Base-by-base conservation (phyloP, 2,797 vertebrate species). In the Periparus ater region DNA sequence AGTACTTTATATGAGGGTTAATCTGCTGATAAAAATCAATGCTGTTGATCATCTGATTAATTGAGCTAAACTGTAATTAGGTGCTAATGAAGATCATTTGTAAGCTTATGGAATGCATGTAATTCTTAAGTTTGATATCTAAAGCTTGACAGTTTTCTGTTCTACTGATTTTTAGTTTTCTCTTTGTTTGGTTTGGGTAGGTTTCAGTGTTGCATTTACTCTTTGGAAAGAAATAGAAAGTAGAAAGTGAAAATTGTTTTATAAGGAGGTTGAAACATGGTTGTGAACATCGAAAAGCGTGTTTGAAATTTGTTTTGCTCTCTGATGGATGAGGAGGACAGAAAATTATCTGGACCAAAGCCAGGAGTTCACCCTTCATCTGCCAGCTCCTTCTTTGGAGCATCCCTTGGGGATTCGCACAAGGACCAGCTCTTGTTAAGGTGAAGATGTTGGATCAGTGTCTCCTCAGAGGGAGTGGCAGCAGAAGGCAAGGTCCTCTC, bases 21-120 rank as follows among this genome's bases (percentile, higher is more conserved):
- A 93, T 96, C 81, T 89, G 36, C 73, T 96, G 96, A 96, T 96
- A 95, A 93, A 30, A 95, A 96, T 95, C 96, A 88, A 93, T 93
- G 91, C 91, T 78, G 65, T 23, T 85, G 73, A 95, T 97, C 75
- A 65, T 80, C 58, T 88, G 91, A 97, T 95, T 96, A 96, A 91
- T 84, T 86, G 88, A 91, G 95, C 70, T 85, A 94, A 95, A 94
- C 58, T 94, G 81, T 89, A 95, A 96, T 96, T 96, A 95, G 67
- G 50, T 94, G 74, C 74, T 93, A 94, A 96, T 97, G 91, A 96
- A 95, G 80, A 95, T 87, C 2, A 91, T 95, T 95, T 97, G 67
- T 95, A 92, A 93, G 95, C 84, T 89, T 89, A 75, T 11, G 5
- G 70, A 85, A 75, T 83, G 67, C 77, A 70, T 68, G 44, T 71